These are phyloP conservation scores for Carposina sasakii DNA, from an alignment of 1,140 invertebrate genomes.

Conservation along the genomic window DNA sequence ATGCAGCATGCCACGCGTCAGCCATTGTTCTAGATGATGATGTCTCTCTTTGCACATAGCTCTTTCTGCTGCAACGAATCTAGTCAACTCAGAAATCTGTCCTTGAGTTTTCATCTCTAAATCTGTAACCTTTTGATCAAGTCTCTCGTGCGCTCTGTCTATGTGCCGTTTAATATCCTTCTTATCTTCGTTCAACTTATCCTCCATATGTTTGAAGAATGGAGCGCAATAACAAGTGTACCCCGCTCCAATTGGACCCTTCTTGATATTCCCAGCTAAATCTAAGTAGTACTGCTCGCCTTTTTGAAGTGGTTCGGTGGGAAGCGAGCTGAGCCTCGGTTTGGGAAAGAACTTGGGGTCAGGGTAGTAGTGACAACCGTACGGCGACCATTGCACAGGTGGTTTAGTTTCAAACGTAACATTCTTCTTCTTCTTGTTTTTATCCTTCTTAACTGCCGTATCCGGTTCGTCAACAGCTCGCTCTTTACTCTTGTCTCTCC, in stretches of 20 bases:
- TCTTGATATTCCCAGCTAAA: slow-evolving; percentile 95
- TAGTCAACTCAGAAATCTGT: slow-evolving; percentile 82
- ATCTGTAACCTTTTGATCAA: slow-evolving; percentile 87
- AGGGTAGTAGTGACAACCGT: slow-evolving; percentile 91
- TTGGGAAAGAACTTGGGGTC: slow-evolving; percentile 87
- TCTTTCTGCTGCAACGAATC: slow-evolving; percentile 77
- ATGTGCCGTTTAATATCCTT: slow-evolving; percentile 89
- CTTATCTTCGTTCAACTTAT: slow-evolving; percentile 87
- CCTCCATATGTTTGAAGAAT: slow-evolving; percentile 90
- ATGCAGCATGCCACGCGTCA: slow-evolving; percentile 74
- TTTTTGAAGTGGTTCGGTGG: slow-evolving; percentile 86
- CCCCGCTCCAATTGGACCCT: slow-evolving; percentile 92
- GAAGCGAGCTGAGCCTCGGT: slow-evolving; percentile 87
- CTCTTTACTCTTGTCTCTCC: slow-evolving; percentile 66
- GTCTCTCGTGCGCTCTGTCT: slow-evolving; percentile 83
- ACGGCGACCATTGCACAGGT: slow-evolving; percentile 83
- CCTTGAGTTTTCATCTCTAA: slow-evolving; percentile 85
- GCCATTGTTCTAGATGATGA: slow-evolving; percentile 79
- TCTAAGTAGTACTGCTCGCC: slow-evolving; percentile 97
- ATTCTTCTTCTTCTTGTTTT: slow-evolving; percentile 70
- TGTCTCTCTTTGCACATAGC: slow-evolving; percentile 78
- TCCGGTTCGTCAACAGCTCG: slow-evolving; percentile 58
- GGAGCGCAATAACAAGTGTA: slow-evolving; percentile 86
- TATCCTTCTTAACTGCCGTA: slow-evolving; percentile 53
- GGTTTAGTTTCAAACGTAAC: slow-evolving; percentile 64